A percentile compares a stretch with the other conserved stretches of the same genome.
phyloP scores from a whole-genome alignment of 1,140 invertebrate species.

The Bactericera cockerelli region DNA sequence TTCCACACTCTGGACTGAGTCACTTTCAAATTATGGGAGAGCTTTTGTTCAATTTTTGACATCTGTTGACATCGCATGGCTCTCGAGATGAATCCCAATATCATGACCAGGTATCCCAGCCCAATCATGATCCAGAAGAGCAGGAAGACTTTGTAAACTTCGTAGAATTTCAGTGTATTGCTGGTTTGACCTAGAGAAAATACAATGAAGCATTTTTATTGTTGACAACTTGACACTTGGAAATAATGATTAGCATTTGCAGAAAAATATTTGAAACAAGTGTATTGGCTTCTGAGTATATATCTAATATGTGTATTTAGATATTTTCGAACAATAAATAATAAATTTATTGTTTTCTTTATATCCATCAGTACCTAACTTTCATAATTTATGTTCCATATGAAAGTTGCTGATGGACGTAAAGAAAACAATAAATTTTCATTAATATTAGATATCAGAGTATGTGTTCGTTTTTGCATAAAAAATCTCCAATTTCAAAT shows the following conservation, averaged over 20 bases:
- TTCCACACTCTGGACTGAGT: slow-evolving; percentile 62
- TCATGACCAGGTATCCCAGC: slow-evolving; percentile 79
- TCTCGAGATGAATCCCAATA: slow-evolving; percentile 68
- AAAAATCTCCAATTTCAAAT: no score
- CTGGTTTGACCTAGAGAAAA: slow-evolving; percentile 19
- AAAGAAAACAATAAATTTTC: no score
- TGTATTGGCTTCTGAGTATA: neutral
- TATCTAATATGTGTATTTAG: neutral
- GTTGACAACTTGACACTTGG: no score
- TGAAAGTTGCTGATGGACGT: no score
- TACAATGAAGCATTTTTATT: slow-evolving; percentile 8
- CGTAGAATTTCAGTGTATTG: slow-evolving; percentile 31
- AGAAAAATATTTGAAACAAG: neutral
- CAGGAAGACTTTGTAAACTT: slow-evolving; percentile 54
- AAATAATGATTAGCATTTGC: no score
- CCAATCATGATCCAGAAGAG: slow-evolving; percentile 80
- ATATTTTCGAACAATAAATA: no score
- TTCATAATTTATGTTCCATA: no score
- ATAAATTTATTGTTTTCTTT: no score
- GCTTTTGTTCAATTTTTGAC: slow-evolving; percentile 51
- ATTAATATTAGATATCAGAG: no score
- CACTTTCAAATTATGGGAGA: slow-evolving; percentile 53
- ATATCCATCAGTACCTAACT: no score
- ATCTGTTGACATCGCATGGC: slow-evolving; percentile 58
- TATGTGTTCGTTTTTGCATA: no score